Evolutionary conservation across 2,113 vertebrate species (phyloP), one percentile per base, ranked within the genome.

Genomic region (Caranx melampygus): DNA sequence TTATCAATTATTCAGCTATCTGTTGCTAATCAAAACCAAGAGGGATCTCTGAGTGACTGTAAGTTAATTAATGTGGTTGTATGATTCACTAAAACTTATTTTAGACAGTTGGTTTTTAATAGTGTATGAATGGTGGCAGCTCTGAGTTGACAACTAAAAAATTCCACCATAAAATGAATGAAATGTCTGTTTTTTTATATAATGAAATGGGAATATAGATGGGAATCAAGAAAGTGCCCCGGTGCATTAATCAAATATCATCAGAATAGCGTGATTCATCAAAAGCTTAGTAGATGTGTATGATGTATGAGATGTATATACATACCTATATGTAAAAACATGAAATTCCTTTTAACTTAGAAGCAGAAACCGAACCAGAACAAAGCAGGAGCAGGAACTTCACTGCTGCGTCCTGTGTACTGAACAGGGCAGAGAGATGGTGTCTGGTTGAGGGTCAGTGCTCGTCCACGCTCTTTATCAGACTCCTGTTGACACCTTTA

Each of bases 371-470:
- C 77, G 75, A 70, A 66, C 63, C 31, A 37, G 58, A 67, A 57
- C 16, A 61, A 58, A 34, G 34, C 3, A 18, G 62, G 64, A n/a
- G 40, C 40, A 42, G 42, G 10, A 69, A 45, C 51, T 62, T 49
- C 26, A 26, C 26, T 2, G 35, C 14, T 18, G 10, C 33, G 26
- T 52, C 44, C 6, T 33, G 5, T 44, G 20, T 21, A 62, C 52
- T 72, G n/a, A 83, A 65, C 47, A 62, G 57, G 80, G 63, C 11
- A 37, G 15, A 13, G 21, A 74, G 55, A 21, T 26, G 35, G 21
- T 58, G 47, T 74, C 44, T 60, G 49, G 60, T 35, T 78, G 72
- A 86, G 72, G 76, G 78, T 82, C 67, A 77, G 15, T 68, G 64
- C 45, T 20, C 35, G 16, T 66, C 82, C 26, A 5, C 0, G 18